A percentile compares a stretch with the other conserved stretches of the same genome.
Conservation (phyloP, 2,888 invertebrate genomes). For the Leptura quadrifasciata region DNA sequence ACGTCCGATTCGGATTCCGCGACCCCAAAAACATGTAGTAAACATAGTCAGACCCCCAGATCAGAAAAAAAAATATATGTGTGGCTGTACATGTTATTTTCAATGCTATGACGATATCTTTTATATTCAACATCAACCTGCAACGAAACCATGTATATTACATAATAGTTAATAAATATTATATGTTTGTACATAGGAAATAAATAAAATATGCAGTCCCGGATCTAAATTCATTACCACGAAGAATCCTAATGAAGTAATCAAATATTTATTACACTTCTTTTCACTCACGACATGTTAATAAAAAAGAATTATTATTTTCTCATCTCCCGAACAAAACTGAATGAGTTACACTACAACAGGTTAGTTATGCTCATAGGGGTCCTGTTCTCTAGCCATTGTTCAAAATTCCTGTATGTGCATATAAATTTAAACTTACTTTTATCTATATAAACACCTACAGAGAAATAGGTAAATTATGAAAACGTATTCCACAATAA, state of each 20-base stretch:
- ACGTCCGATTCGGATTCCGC: too few species aligned
- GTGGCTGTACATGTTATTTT: too few species aligned
- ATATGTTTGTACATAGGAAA: too few species aligned
- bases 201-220: not conserved
- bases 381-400: constrained; percentile 14
- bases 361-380: not conserved
- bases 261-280: constrained; percentile 15
- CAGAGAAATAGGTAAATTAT: constrained; percentile 19
- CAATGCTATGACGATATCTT: too few species aligned
- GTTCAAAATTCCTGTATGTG: constrained; percentile 1
- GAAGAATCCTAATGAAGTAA: not conserved
- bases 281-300: not conserved
- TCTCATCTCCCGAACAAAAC: not conserved
- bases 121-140: too few species aligned
- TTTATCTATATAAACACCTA: constrained; percentile 18
- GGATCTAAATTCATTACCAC: not conserved
- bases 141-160: too few species aligned
- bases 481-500: constrained; percentile 22
- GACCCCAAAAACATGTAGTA: too few species aligned
- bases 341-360: not conserved
- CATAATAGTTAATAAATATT: too few species aligned
- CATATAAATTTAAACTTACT: constrained; percentile 24
- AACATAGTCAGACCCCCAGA: too few species aligned
- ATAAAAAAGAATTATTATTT: constrained; percentile 11
- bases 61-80: too few species aligned